phyloP scores from a whole-genome alignment of 2,113 vertebrate genomes.

The Ceyx cyanopectus region DNA sequence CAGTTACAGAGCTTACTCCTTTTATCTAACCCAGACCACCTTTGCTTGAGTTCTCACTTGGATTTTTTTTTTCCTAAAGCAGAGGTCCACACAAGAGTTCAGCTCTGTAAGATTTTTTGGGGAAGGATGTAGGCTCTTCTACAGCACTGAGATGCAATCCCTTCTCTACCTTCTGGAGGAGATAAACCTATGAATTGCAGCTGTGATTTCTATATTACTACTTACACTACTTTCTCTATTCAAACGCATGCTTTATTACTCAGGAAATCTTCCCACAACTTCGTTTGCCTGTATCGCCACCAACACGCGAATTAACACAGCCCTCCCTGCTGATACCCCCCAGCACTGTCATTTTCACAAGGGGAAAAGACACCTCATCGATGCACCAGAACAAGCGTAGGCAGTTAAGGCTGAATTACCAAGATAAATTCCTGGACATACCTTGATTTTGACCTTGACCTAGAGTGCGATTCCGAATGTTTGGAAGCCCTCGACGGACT shows the following conservation, averaged over 20 bases:
- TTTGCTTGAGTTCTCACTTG: background rate
- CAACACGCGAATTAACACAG: background rate
- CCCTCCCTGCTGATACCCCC: background rate
- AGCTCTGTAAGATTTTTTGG: fast-evolving
- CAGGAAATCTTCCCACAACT: background rate
- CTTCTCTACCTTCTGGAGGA: background rate
- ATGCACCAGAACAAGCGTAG: background rate
- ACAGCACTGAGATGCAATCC: background rate
- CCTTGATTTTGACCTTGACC: constrained; percentile 93
- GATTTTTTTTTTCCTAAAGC: background rate
- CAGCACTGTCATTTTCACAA: background rate
- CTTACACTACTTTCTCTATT: background rate
- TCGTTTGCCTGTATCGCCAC: background rate
- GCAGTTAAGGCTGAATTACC: background rate
- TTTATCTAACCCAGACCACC: background rate
- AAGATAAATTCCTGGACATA: constrained; percentile 49
- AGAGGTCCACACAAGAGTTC: background rate
- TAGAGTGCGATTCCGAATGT: constrained; percentile 88
- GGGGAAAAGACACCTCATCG: background rate
- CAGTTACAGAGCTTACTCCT: background rate
- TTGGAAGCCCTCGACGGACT: constrained; percentile 90
- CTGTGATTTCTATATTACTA: background rate
- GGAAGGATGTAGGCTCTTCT: background rate
- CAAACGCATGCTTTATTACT: background rate
- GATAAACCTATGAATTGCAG: background rate